Evolutionary conservation across 2,888 invertebrate genomes (phyloP), one percentile per base, ranked within the genome.

Genomic region (Trichacis sp.): DNA sequence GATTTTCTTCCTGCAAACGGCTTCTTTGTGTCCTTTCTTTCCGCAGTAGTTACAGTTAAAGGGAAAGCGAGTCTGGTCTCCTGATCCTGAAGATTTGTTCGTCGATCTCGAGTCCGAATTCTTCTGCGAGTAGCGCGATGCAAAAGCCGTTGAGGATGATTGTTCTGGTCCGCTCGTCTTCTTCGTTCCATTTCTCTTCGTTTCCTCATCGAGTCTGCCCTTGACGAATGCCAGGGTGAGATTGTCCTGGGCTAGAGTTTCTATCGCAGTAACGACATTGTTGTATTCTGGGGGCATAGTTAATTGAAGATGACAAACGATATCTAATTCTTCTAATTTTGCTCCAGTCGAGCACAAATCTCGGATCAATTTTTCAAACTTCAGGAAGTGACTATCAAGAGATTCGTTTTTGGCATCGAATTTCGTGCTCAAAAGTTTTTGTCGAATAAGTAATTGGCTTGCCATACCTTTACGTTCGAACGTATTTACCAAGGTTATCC

Each of bases 401-500:
- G 56, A 48, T 15, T 71, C 52, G 11, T n/a, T n/a, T n/a, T 24
- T 30, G 36, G 29, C 20, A 3, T 48, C 30, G 43, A 29, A 53
- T 36, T 61, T 60, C 54, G 56, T 68, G 12, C 30, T 57, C 18
- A 64, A 33, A 24, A 76, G 45, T 55, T 64, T 67, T 53, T 74
- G 77, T 36, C 73, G 56, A 8, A 72, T 19, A 1, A 68, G 52
- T 29, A 77, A 61, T 58, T 78, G 77, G 17, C 70, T 69, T 5
- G 75, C 73, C 14, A 78, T 55, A 46, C 74, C 68, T 60, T 68
- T 71, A 18, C 70, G 38, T 43, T 69, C 68, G 58, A 74, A 74
- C n/a, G 66, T 72, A 6, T 43, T 30, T 43, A 53, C 48, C 18
- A 74, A 47, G 2, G 52, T 29, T 46, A 49, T 55, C 73, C 71